A percentile compares a stretch with the other conserved stretches of the same genome.
Evolutionary conservation across 2,113 vertebrate genomes (phyloP).

Genomic region (Cranoglanis bouderius): DNA sequence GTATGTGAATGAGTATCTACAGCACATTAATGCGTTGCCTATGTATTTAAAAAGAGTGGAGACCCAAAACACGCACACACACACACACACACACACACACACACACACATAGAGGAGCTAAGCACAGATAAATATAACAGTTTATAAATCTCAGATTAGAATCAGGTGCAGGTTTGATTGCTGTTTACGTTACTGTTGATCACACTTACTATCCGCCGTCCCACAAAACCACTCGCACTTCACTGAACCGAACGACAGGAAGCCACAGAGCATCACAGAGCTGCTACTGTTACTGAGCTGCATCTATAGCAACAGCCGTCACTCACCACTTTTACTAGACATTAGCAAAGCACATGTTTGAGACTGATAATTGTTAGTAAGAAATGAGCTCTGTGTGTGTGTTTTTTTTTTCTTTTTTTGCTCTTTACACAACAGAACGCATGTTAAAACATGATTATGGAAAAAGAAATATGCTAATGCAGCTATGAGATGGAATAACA

Average conservation of each 20-base stretch:
- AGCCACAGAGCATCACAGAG: not conserved
- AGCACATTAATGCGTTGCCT: not conserved
- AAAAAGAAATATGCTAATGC: not conserved
- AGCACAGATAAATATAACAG: slow-evolving; percentile 4
- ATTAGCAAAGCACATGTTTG: not conserved
- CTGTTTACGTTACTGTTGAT: slow-evolving; percentile 11
- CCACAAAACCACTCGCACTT: not conserved
- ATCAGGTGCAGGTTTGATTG: not conserved
- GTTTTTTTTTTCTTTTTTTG: not conserved
- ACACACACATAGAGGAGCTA: not conserved
- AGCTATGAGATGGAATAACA: not conserved
- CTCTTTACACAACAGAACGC: not conserved
- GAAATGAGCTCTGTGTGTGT: not conserved
- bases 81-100: not conserved
- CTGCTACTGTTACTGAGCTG: not conserved
- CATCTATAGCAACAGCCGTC: not conserved
- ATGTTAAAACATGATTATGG: not conserved
- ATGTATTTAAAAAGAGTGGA: not conserved
- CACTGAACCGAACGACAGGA: not conserved
- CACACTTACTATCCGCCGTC: not conserved
- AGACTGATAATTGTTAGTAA: not conserved
- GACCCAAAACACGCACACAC: not conserved
- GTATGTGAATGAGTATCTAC: not conserved
- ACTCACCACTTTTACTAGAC: not conserved
- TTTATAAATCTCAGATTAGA: not conserved